Evolutionary conservation across 2,113 vertebrate species (phyloP), one percentile per base, ranked within the genome.

Genomic region (Pseudorhombus dupliciocellatus): DNA sequence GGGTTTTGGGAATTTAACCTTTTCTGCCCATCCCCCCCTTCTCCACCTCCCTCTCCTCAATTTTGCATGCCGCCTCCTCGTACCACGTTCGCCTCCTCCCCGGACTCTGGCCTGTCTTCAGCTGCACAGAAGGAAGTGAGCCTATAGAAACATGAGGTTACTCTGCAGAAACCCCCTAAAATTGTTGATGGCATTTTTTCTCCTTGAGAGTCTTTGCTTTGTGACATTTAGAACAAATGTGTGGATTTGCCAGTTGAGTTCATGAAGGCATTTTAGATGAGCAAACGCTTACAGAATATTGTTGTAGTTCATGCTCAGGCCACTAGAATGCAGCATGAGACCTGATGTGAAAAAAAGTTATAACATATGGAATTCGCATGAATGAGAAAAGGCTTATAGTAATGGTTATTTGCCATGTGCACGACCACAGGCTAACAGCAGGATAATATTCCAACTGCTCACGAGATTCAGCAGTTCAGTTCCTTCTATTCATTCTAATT

Each of bases 31-130:
- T 69, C 22, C 52, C 68, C 18, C 61, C 75, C 55, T 63, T 82
- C 81, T 90, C 80, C 86, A 72, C 63, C 80, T 18, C 66, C 80
- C 86, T 83, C 74, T 81, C 81, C 73, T 90, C 83, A 87, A 91
- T 93, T 86, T 89, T 94, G 94, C 93, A 94, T 94, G 93, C 80
- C 66, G 76, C 90, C 89, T 92, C 85, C 75, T 91, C 69, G 83
- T 69, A 70, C 82, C 87, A 85, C 67, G 81, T 86, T 55, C 64
- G 62, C 77, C 88, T 89, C 78, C 86, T 81, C 75, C 84, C 77
- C 20, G 82, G 91, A 92, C 74, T 83, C 50, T 46, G 15, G 78
- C 69, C 74, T 70, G 48, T 84, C 85, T 70, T 81, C 84, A 86
- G 64, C 74, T 74, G 48, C 42, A 62, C 75, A 66, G 65, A 86